These are phyloP conservation scores for Theonella swinhoei DNA, from an alignment of 37 sponge, comb jelly and placozoan species.

Conservation along the genomic window DNA sequence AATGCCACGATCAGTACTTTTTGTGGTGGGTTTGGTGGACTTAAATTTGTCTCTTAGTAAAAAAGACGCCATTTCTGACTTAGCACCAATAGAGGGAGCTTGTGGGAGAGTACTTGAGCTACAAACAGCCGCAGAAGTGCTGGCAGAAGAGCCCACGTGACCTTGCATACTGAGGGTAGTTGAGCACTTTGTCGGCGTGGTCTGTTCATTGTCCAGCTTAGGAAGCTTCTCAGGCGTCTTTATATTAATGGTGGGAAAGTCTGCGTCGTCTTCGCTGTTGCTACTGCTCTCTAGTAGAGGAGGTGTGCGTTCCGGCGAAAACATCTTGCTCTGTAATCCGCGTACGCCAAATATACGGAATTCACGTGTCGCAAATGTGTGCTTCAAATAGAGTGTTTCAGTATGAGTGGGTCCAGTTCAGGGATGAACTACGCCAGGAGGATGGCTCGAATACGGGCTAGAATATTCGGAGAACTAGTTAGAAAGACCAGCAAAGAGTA, in stretches of 20 bases:
- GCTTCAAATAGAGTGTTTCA: not conserved
- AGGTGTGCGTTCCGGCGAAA: not conserved
- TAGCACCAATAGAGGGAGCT: too few relatives aligned
- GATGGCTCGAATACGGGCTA: slow-evolving; percentile 78
- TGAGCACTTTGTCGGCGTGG: not conserved
- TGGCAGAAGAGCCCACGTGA: not conserved
- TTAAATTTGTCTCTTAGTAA: not conserved
- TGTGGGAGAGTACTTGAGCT: not conserved
- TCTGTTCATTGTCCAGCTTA: not conserved
- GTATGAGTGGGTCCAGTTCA: not conserved
- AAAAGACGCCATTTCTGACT: not conserved
- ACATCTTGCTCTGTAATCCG: not conserved
- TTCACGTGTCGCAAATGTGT: not conserved
- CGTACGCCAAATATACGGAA: not conserved
- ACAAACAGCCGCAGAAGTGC: not conserved
- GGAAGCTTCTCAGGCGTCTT: not conserved
- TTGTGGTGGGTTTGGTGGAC: too few relatives aligned
- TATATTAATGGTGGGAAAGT: not conserved
- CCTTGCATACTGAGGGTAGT: not conserved
- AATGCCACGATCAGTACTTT: not conserved
- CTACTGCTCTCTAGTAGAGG: not conserved
- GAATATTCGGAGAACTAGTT: slow-evolving; percentile 81
- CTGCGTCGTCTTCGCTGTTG: not conserved
- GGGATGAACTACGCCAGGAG: slow-evolving; percentile 37
- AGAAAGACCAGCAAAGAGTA: slow-evolving; percentile 56